Base-by-base conservation (phyloP, 2,113 vertebrate species). In the Onychostoma macrolepis region DNA sequence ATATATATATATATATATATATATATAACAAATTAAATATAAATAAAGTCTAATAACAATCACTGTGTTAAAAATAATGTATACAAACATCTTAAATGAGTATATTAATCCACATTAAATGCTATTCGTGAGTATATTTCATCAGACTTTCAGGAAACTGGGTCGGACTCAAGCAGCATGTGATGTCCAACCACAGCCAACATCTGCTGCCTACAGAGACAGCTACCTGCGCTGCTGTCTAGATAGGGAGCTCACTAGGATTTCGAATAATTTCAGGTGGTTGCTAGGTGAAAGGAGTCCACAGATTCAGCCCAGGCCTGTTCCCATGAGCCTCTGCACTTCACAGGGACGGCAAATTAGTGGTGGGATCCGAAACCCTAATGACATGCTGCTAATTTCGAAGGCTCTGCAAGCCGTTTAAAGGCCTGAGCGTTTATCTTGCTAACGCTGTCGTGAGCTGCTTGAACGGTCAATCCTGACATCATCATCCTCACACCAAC, bases 331-430 rank as follows among this genome's bases (percentile, higher is more conserved):
- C 56, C 56, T n/a, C 56, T 58, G 21, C 21, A 0, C 8, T 58
- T n/a, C 2, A 58, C 53, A 24, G 53, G 6, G 19, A 58, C 53
- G 2, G 36, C 63, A 43, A 28, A 83, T 83, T 48, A 78, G n/a
- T 36, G 80, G 58, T 84, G 26, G 79, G 45, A 83, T 85, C 53
- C 65, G 65, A 56, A 65, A 43, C 67, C 19, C 77, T 67, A 88
- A 85, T 75, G 71, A 74, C 77, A 67, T 7, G 41, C 17, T 85
- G 77, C 83, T 88, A 76, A 88, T 76, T 26, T 67, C 10, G 24
- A 79, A 61, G 13, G 7, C 28, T 53, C 74, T 17, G 6, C 72
- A 36, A 36, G 63, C 30, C 24, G 65, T 82, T 67, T 69, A 21
- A 77, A 67, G 43, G 13, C 30, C 36, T 12, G 43, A 69, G 43